These are phyloP conservation scores for Germaria angustata DNA, from an alignment of 2,888 invertebrate genomes.

Conservation along the genomic window DNA sequence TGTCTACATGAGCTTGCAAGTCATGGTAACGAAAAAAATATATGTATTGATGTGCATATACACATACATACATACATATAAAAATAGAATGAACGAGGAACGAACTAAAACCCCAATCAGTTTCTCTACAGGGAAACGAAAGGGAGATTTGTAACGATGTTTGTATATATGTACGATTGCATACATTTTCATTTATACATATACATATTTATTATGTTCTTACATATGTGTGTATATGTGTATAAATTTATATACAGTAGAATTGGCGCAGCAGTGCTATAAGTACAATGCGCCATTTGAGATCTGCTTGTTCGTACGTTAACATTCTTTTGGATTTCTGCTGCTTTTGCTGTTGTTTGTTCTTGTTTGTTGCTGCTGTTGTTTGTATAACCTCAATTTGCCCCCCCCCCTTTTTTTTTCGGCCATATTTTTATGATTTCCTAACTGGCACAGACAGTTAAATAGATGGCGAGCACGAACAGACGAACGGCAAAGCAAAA, in stretches of 20 bases:
- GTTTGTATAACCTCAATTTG: slow-evolving; percentile 63
- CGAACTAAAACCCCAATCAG: background rate
- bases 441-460: slow-evolving; percentile 57
- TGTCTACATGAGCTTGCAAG: slow-evolving; percentile 61
- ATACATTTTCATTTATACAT: background rate
- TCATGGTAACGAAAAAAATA: slow-evolving; percentile 46
- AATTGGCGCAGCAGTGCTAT: slow-evolving; percentile 33
- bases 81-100: slow-evolving; percentile 35
- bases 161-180: background rate
- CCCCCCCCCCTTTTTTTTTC: slow-evolving; percentile 30
- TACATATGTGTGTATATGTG: background rate
- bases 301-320: slow-evolving; percentile 62
- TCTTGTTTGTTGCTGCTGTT: slow-evolving; percentile 21
- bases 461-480: background rate
- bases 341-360: background rate
- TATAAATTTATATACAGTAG: background rate
- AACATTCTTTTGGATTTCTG: slow-evolving; percentile 49
- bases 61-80: too few relatives aligned
- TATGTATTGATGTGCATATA: too few relatives aligned
- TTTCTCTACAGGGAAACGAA: slow-evolving; percentile 57
- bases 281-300: slow-evolving; percentile 63
- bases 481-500: slow-evolving; percentile 19
- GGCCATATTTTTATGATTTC: slow-evolving; percentile 35
- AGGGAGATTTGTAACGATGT: slow-evolving; percentile 58
- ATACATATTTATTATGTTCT: background rate